Evolutionary conservation across 2,113 vertebrate genomes (phyloP), one percentile per base, ranked within the genome.

Genomic region (Miniopterus natalensis): DNA sequence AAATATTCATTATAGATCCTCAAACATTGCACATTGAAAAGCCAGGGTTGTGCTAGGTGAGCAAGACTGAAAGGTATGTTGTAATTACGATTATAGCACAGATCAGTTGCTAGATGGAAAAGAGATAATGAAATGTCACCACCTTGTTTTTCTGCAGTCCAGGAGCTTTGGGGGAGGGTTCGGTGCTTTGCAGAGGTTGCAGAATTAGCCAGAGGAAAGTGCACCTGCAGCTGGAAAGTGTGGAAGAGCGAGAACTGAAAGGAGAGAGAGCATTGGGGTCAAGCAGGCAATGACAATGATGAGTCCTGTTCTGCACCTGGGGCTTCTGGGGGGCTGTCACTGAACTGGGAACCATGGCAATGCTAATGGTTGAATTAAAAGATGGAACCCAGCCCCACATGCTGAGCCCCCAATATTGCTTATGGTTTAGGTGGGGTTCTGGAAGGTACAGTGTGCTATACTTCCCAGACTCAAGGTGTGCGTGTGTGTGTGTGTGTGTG

Each of bases 21-120:
- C 74, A 70, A 47, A 66, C 10, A 15, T 40, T 40, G 36, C 61
- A 3, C 3, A 8, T 63, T 45, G 49, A 78, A 87, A 63, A 87
- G 10, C 25, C 47, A 53, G 17, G 3, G 14, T 8, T 51, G 12
- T n/a, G 25, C 14, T 57, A 8, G 25, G 25, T 47, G 14, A 65
- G 20, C 42, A 36, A 2, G 74, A 23, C 31, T 3, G 10, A 4
- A 57, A 78, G 8, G 29, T 45, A 17, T 21, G 5, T n/a, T 87
- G 14, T 12, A 5, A 0, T n/a, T 29, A 18, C 25, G 31, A 1
- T 51, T 63, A 31, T 0, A 21, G 49, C 25, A 25, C 18, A 45
- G 10, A 45, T 73, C 21, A 18, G 7, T 14, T 86, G 3, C 27
- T 31, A 31, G 27, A 5, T 49, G 55, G 49, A 40, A 6, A 59